These are phyloP conservation scores for Hippotragus niger DNA, from an alignment of 2,113 vertebrate genomes.

Conservation along the genomic window DNA sequence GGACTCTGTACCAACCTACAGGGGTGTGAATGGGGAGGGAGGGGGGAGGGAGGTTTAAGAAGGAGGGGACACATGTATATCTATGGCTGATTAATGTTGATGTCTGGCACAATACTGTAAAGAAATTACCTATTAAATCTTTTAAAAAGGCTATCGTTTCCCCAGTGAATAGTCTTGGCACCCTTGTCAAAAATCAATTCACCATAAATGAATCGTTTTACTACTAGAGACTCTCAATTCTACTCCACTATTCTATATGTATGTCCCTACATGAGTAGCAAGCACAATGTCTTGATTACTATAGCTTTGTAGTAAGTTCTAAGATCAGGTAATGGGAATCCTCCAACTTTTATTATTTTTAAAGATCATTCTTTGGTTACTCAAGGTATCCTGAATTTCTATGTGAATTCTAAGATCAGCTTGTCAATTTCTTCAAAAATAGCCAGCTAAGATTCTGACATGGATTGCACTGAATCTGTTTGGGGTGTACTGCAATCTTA, in stretches of 20 bases:
- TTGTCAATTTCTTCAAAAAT: not conserved
- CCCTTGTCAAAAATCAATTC: not conserved
- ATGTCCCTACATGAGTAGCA: not conserved
- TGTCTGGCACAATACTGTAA: not conserved
- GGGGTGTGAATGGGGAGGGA: not conserved
- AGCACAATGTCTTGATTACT: not conserved
- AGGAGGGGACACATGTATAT: not conserved
- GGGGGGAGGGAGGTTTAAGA: not conserved
- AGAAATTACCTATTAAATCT: not conserved
- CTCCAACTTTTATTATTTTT: not conserved
- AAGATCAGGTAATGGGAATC: not conserved
- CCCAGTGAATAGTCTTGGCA: not conserved
- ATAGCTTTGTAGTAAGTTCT: not conserved
- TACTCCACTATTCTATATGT: not conserved
- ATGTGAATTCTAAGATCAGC: not conserved
- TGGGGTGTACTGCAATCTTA: not conserved
- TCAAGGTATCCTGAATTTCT: not conserved
- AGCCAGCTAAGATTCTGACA: not conserved
- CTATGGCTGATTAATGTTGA: not conserved
- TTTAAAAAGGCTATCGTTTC: not conserved
- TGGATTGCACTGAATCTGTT: not conserved
- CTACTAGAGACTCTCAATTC: not conserved
- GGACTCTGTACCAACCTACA: not conserved
- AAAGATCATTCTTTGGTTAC: not conserved
- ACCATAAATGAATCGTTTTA: not conserved